phyloP scores from a whole-genome alignment of 2,113 vertebrate species.

The Columba livia region DNA sequence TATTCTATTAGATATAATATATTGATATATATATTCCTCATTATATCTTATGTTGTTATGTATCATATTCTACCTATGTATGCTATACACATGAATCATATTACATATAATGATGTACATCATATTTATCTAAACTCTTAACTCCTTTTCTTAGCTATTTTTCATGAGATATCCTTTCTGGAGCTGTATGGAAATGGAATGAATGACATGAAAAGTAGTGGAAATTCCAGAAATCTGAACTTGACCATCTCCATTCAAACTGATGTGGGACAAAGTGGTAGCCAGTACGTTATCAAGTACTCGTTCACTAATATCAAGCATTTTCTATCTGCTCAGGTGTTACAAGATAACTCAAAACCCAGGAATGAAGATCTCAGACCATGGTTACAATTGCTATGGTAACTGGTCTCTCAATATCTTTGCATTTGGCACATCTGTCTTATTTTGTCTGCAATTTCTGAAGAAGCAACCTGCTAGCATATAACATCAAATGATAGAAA shows the following conservation, averaged over 20 bases:
- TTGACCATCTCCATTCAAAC: not conserved
- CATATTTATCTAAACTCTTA: not conserved
- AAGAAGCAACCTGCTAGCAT: constrained; percentile 16
- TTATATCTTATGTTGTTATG: no score
- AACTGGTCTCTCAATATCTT: constrained; percentile 40
- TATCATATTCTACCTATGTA: not conserved
- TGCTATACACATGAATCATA: not conserved
- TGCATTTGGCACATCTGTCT: constrained; percentile 45
- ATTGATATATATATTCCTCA: no score
- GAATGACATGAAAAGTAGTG: not conserved
- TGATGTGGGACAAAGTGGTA: not conserved
- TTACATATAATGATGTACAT: fast-evolving
- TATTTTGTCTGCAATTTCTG: constrained; percentile 11
- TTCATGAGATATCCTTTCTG: not conserved
- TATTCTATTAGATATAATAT: not conserved
- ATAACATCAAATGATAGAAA: not conserved
- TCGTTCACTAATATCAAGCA: not conserved
- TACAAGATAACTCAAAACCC: not conserved
- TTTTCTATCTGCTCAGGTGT: not conserved
- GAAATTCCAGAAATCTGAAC: not conserved
- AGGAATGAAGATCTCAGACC: not conserved
- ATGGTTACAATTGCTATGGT: constrained; percentile 57
- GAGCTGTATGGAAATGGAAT: not conserved
- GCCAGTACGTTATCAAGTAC: not conserved
- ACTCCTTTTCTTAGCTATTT: not conserved